Percentiles rank a stretch among this genome's conserved stretches.
phyloP scores from a whole-genome alignment of 2,888 invertebrate genomes.

The Minunthozetes semirufus region DNA sequence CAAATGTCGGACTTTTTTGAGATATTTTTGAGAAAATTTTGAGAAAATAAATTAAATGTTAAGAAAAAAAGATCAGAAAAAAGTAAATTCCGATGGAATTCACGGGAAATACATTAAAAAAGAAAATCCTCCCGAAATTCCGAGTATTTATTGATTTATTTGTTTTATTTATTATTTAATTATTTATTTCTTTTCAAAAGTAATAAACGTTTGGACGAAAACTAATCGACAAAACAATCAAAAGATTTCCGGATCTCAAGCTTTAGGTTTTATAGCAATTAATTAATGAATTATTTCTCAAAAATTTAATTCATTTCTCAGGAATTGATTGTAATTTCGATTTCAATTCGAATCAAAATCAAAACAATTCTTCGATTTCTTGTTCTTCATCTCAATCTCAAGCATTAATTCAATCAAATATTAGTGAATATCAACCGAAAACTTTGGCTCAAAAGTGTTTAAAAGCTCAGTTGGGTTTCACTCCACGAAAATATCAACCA shows the following conservation, averaged over 20 bases:
- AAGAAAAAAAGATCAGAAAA: slow-evolving; percentile 38
- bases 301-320: no score
- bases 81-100: slow-evolving; percentile 43
- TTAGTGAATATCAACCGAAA: neutral
- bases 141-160: slow-evolving; percentile 39
- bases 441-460: slow-evolving; percentile 8
- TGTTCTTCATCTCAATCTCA: no score
- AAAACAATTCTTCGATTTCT: no score
- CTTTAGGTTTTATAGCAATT: neutral
- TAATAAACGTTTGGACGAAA: slow-evolving; percentile 43
- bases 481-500: neutral
- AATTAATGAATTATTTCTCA: no score
- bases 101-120: slow-evolving; percentile 45
- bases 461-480: neutral
- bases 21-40: no score
- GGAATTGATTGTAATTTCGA: neutral
- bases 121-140: slow-evolving; percentile 44
- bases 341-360: no score
- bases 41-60: neutral
- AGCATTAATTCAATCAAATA: no score
- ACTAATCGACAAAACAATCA: slow-evolving; percentile 37
- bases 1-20: no score
- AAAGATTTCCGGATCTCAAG: slow-evolving; percentile 18
- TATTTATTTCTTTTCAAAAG: slow-evolving; percentile 36
- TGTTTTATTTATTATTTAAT: no score